These are phyloP conservation scores for Chaunax sp. DNA, from an alignment of 2,797 vertebrate genomes.

Conservation along the genomic window DNA sequence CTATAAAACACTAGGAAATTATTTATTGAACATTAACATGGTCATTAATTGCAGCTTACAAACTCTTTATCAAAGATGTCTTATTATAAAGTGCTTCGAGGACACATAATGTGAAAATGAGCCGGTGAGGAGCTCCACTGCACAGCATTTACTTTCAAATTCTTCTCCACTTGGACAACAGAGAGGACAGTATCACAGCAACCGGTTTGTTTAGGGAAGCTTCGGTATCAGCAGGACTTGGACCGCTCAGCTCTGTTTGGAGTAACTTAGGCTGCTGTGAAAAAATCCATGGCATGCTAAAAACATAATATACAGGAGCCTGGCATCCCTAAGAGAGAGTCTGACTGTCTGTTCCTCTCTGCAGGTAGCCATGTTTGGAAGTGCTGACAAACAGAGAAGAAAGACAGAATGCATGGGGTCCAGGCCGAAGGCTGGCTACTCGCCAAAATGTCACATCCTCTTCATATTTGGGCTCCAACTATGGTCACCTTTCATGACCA, in stretches of 20 bases:
- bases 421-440: slow-evolving; percentile 48
- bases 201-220: slow-evolving; percentile 75
- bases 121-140: slow-evolving; percentile 25
- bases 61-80: background rate
- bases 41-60: background rate
- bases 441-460: slow-evolving; percentile 62
- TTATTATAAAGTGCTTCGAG: background rate
- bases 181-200: slow-evolving; percentile 66
- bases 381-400: slow-evolving; percentile 83
- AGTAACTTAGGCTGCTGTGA: slow-evolving; percentile 82
- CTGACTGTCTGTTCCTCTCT: slow-evolving; percentile 78
- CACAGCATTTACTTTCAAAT: slow-evolving; percentile 39
- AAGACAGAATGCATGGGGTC: slow-evolving; percentile 74
- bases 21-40: background rate
- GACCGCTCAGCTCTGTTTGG: slow-evolving; percentile 79
- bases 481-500: slow-evolving; percentile 52
- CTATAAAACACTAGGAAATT: no score
- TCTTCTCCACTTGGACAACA: slow-evolving; percentile 35
- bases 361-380: slow-evolving; percentile 88
- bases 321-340: slow-evolving; percentile 77
- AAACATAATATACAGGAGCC: slow-evolving; percentile 85
- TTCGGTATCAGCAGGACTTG: slow-evolving; percentile 75
- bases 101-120: background rate
- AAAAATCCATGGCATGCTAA: slow-evolving; percentile 84
- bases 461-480: slow-evolving; percentile 57